Conservation (phyloP, 2,888 invertebrate species). For the Caenorhabditis parvicauda region DNA sequence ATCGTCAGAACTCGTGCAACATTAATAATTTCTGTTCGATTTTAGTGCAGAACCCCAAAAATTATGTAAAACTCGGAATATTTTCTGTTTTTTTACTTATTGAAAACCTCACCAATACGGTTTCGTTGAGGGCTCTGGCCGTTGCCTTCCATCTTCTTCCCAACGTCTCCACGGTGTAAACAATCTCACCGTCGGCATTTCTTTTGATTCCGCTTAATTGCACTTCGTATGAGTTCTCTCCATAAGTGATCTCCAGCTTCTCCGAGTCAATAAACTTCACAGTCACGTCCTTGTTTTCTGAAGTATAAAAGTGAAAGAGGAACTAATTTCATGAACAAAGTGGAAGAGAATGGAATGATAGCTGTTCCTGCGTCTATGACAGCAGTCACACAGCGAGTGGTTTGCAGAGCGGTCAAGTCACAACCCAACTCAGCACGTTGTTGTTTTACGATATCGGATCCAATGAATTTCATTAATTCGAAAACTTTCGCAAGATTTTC, state of each 20-base stretch:
- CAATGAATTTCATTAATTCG: no score
- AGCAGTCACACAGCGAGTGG: no score
- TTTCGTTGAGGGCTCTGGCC: constrained; percentile 40
- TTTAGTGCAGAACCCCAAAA: neutral
- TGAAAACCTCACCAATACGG: constrained; percentile 28
- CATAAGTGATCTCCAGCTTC: constrained; percentile 13
- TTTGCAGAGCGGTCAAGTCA: no score
- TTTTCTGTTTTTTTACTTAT: neutral
- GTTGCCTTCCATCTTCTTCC: constrained; percentile 48
- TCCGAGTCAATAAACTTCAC: constrained; percentile 21
- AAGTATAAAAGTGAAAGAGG: no score
- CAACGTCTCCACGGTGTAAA: constrained; percentile 44
- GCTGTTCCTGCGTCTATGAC: no score
- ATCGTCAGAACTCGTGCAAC: neutral
- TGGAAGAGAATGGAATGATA: no score
- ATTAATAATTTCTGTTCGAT: neutral
- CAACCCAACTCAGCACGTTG: no score
- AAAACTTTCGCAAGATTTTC: no score
- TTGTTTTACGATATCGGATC: no score
- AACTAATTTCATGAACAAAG: no score
- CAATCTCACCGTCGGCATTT: constrained; percentile 16
- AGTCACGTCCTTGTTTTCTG: constrained; percentile 33
- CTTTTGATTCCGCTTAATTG: constrained; percentile 8
- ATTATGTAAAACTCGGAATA: neutral
- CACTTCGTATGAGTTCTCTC: constrained; percentile 14